phyloP scores from a whole-genome alignment of 1,140 invertebrate species.

The Plutomurus gul region DNA sequence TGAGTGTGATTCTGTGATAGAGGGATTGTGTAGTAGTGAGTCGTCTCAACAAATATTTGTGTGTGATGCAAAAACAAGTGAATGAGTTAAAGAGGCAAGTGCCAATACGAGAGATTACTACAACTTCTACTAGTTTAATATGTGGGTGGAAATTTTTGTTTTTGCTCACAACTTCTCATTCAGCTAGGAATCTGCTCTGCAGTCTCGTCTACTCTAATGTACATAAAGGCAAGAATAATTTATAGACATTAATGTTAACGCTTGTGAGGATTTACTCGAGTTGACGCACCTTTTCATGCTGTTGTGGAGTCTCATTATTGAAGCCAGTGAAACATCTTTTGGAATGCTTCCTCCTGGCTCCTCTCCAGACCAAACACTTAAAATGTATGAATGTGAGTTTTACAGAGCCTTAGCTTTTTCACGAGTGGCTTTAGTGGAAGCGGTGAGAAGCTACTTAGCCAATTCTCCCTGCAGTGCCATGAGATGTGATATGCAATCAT shows the following conservation, averaged over 20 bases:
- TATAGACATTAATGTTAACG: slow-evolving; percentile 27
- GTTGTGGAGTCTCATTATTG: slow-evolving; percentile 26
- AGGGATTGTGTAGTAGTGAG: not conserved
- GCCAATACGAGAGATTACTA: slow-evolving; percentile 21
- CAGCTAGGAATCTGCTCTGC: slow-evolving; percentile 8
- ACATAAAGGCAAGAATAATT: slow-evolving; percentile 29
- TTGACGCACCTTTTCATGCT: slow-evolving; percentile 26
- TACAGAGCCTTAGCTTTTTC: slow-evolving; percentile 8
- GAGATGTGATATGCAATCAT: too few species aligned
- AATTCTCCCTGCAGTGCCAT: slow-evolving; percentile 13
- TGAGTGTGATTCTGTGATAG: not conserved
- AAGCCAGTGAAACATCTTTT: slow-evolving; percentile 12
- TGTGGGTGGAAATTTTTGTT: slow-evolving; percentile 21
- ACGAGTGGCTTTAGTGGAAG: not conserved
- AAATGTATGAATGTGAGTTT: slow-evolving; percentile 25
- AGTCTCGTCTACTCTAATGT: not conserved
- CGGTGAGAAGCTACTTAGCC: not conserved
- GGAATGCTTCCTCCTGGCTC: slow-evolving; percentile 14
- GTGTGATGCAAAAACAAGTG: slow-evolving; percentile 14
- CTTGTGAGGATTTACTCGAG: slow-evolving; percentile 24
- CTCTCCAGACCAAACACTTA: slow-evolving; percentile 20
- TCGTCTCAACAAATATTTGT: slow-evolving; percentile 11
- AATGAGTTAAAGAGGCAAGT: slow-evolving; percentile 29
- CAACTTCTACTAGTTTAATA: slow-evolving; percentile 20
- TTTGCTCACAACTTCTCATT: not conserved